Evolutionary conservation across 2,797 vertebrate genomes (phyloP).

Genomic region (Chloroceryle amazona): DNA sequence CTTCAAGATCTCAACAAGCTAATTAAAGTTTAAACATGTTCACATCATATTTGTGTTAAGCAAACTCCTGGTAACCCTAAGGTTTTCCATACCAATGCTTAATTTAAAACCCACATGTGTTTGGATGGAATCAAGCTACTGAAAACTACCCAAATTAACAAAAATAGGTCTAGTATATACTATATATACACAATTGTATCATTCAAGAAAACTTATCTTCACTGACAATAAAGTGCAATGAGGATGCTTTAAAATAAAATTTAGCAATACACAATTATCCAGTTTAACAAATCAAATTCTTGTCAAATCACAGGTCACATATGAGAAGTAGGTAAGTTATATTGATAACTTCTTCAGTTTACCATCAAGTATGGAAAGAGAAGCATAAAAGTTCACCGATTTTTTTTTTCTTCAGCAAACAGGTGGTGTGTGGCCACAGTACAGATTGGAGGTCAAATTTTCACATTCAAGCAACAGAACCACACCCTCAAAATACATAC

Average conservation of each 20-base stretch:
- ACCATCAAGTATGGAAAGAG: neutral
- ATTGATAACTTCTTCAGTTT: neutral
- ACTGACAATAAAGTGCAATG: neutral
- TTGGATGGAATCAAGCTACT: neutral
- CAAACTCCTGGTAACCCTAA: neutral
- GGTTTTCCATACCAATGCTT: neutral
- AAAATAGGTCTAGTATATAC: neutral
- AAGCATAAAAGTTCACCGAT: neutral
- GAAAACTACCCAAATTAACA: neutral
- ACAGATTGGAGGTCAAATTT: neutral
- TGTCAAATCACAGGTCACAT: neutral
- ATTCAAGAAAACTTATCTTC: neutral
- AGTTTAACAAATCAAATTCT: neutral
- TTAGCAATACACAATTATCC: neutral
- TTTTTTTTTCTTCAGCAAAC: neutral
- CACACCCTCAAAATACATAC: neutral
- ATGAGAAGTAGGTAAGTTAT: neutral
- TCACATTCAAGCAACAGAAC: neutral
- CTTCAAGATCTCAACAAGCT: neutral
- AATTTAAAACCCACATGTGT: neutral
- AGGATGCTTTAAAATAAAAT: neutral
- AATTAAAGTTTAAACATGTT: neutral
- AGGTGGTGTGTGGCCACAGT: neutral
- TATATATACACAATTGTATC: accelerated
- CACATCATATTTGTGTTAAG: neutral